Evolutionary conservation across 2,113 vertebrate species (phyloP).

Genomic region (Anthoscopus minutus): DNA sequence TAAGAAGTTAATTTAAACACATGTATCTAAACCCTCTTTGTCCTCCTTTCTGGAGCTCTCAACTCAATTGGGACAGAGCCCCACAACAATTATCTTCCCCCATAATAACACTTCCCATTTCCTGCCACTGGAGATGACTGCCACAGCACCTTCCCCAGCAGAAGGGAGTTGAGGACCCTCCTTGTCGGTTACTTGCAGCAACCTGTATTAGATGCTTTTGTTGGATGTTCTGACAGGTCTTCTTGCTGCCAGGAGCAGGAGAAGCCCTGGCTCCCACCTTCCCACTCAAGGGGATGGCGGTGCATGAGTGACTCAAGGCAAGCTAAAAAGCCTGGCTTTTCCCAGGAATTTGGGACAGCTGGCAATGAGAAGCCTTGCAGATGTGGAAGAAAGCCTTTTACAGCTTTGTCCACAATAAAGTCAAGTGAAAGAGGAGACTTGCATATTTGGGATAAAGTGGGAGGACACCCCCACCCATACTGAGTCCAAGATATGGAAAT

Average conservation of each 20-base stretch:
- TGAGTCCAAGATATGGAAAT: neutral
- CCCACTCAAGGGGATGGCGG: neutral
- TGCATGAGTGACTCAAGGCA: neutral
- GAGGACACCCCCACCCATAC: neutral
- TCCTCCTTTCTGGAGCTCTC: conserved; percentile 43
- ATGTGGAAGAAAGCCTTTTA: conserved; percentile 52
- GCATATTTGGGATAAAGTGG: neutral
- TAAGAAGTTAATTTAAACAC: neutral
- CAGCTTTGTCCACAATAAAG: neutral
- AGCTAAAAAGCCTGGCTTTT: conserved; percentile 14
- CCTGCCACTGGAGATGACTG: neutral
- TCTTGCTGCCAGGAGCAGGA: neutral
- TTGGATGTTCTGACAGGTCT: accelerated
- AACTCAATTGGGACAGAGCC: conserved; percentile 35
- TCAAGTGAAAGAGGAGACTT: conserved; percentile 38
- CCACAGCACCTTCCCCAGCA: neutral
- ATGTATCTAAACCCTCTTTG: neutral
- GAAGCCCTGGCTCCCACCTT: neutral
- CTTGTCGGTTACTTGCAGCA: neutral
- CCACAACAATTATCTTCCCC: conserved; percentile 49
- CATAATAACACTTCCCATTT: conserved; percentile 34
- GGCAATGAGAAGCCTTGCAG: conserved; percentile 38
- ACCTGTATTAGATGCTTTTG: neutral
- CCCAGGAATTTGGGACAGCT: conserved; percentile 39
- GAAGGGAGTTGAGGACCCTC: neutral